Evolutionary conservation across 1,140 invertebrate species (phyloP), one percentile per base, ranked within the genome.

Genomic region (Chironomus tepperi): DNA sequence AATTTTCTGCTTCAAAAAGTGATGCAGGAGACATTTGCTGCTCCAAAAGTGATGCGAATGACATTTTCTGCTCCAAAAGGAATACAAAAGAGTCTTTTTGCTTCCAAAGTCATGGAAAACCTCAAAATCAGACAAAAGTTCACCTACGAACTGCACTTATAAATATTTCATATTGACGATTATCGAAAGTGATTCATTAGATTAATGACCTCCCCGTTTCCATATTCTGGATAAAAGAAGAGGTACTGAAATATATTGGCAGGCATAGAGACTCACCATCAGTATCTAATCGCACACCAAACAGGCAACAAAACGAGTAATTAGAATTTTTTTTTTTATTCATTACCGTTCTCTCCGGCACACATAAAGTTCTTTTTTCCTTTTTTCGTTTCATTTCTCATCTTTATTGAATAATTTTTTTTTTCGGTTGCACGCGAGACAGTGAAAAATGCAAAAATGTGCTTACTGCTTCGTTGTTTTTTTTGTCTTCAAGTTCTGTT

Each of bases 371-470:
- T 9, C 65, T 57, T 12, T 16, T n/a, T 16, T 34, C 24, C 24
- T 34, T 34, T n/a, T n/a, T 34, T 34, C 24, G 5, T 34, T 34
- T 34, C 24, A 34, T 34, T 34, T 5, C 24, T 34, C 24, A 34
- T 34, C 24, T 34, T 34, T 34, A 34, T 34, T 34, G 24, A 34
- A 34, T 34, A 18, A 67, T 67, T 18, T 6, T 67, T 67, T 67
- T 67, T 67, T 15, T 67, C 18, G 65, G 65, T 19, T 70, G 16
- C 16, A 70, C 18, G n/a, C n/a, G 65, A 70, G 7, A 21, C 65
- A 70, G 19, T 12, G 65, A 70, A 70, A 70, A 70, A 70, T 70
- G 47, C n/a, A 12, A 57, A 57, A 47, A 47, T 47, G 15, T 47
- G 8, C 43, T 47, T 57, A 12, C n/a, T 57, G 12, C 47, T 12